Conservation (phyloP, 2,113 vertebrate genomes). For the Sigmodon hispidus region DNA sequence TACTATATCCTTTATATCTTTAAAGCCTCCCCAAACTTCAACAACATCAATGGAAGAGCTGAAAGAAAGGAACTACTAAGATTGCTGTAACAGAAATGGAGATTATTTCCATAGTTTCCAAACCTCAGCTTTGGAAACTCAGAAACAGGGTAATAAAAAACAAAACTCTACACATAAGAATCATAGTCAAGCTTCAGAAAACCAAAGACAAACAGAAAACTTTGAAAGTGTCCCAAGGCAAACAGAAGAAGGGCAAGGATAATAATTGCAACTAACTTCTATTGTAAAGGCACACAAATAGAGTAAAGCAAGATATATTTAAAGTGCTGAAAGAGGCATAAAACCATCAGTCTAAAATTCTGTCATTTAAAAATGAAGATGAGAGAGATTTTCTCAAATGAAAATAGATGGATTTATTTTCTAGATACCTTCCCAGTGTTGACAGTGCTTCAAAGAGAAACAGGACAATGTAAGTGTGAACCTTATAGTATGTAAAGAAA, state of each 20-base stretch:
- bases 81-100: neutral
- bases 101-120: neutral
- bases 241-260: neutral
- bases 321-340: neutral
- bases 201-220: neutral
- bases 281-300: neutral
- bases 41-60: neutral
- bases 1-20: neutral
- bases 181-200: neutral
- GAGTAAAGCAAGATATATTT: too few relatives aligned
- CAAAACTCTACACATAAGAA: neutral
- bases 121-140: neutral
- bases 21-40: neutral
- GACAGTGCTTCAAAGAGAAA: neutral
- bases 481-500: fast-evolving
- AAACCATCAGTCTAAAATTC: neutral
- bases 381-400: neutral
- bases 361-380: neutral
- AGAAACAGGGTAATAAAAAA: neutral
- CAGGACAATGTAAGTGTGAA: too few relatives aligned
- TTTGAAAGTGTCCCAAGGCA: neutral
- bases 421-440: too few relatives aligned
- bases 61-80: neutral
- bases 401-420: neutral
- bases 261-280: neutral